These are phyloP conservation scores for Phoenoteleia sp. DNA, from an alignment of 2,888 invertebrate genomes.

Conservation along the genomic window DNA sequence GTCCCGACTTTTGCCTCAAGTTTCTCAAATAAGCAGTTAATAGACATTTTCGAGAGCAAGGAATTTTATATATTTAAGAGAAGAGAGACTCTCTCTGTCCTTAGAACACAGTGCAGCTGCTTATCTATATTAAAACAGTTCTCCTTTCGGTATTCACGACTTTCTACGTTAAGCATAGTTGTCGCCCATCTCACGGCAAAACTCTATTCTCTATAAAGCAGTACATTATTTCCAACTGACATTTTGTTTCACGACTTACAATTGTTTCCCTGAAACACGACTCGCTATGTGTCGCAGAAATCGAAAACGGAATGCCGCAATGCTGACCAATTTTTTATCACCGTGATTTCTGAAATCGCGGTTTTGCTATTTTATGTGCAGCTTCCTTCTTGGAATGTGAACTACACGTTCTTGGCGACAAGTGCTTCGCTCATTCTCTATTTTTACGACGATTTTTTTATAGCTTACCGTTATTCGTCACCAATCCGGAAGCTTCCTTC, in stretches of 20 bases:
- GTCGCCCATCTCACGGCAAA: slow-evolving; percentile 45
- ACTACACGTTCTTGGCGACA: too few species aligned
- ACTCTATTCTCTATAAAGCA: slow-evolving; percentile 50
- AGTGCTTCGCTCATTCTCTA: neutral
- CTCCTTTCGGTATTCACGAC: slow-evolving; percentile 68
- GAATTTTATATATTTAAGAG: slow-evolving; percentile 70
- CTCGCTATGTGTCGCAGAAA: neutral
- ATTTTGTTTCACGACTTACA: slow-evolving; percentile 18
- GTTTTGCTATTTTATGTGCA: too few species aligned
- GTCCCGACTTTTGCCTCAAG: slow-evolving; percentile 55
- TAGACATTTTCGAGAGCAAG: slow-evolving; percentile 57
- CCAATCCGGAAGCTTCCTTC: slow-evolving; percentile 70
- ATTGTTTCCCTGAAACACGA: slow-evolving; percentile 1
- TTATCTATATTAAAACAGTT: slow-evolving; percentile 69
- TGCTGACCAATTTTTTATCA: neutral
- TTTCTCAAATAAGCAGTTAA: slow-evolving; percentile 58
- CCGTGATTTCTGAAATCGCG: too few species aligned
- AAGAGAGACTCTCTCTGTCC: slow-evolving; percentile 66
- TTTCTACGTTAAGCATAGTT: slow-evolving; percentile 69
- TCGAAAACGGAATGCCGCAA: too few species aligned
- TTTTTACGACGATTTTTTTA: neutral
- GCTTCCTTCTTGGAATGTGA: too few species aligned
- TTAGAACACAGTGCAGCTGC: slow-evolving; percentile 41
- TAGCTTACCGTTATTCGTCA: slow-evolving; percentile 72
- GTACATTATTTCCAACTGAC: slow-evolving; percentile 51